Conservation (phyloP, 2,888 invertebrate species). For the Tinea semifulvella region DNA sequence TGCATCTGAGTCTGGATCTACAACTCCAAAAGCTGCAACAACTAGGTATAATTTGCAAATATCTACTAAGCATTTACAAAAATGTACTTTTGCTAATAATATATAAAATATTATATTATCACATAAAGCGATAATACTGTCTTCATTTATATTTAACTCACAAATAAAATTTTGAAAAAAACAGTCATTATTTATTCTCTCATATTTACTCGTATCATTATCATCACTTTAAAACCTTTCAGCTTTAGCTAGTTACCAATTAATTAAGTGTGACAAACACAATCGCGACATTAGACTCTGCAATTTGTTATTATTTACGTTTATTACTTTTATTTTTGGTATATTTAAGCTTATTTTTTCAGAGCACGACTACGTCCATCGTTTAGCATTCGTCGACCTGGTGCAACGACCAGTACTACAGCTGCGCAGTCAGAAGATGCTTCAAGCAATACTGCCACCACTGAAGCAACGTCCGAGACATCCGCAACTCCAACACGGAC, state of each 20-base stretch:
- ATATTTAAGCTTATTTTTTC: conserved; percentile 14
- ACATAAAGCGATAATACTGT: not conserved
- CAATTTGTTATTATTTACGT: too few species aligned
- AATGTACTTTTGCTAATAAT: conserved; percentile 6
- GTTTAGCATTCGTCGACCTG: conserved; percentile 29
- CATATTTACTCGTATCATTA: too few species aligned
- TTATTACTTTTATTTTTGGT: too few species aligned
- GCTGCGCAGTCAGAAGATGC: conserved; percentile 36
- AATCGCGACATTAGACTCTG: too few species aligned
- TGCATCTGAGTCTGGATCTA: not conserved
- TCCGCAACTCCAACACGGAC: conserved; percentile 42
- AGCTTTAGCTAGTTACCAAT: too few species aligned
- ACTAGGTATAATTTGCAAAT: conserved; percentile 14
- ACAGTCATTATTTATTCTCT: too few species aligned
- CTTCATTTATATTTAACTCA: too few species aligned
- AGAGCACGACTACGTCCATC: conserved; percentile 60
- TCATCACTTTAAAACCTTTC: too few species aligned
- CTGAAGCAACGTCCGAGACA: conserved; percentile 47
- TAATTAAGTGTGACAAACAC: too few species aligned
- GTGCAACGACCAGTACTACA: conserved; percentile 30
- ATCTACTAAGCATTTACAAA: conserved; percentile 16
- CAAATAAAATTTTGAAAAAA: too few species aligned
- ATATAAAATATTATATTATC: conserved; percentile 1
- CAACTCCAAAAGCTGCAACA: not conserved
- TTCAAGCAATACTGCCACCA: conserved; percentile 28